These are phyloP conservation scores for Bujurquina vittata DNA, from an alignment of 2,113 vertebrate genomes.

Conservation along the genomic window DNA sequence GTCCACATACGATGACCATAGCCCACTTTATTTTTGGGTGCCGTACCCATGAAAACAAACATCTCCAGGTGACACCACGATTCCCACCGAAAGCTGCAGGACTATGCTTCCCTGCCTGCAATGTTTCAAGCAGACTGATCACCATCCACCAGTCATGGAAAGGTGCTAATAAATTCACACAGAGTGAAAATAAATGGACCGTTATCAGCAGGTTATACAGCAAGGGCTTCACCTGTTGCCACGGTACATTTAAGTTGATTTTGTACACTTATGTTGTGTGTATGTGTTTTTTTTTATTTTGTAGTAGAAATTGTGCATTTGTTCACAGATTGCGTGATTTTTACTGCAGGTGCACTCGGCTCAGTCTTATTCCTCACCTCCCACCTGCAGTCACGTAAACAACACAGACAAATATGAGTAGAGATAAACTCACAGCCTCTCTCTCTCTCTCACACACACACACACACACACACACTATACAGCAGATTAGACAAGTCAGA, in stretches of 20 bases:
- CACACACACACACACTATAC: slow-evolving; percentile 10
- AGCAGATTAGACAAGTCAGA: slow-evolving; percentile 73
- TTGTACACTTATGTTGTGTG: neutral
- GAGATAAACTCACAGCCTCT: slow-evolving; percentile 27
- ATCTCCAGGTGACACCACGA: neutral
- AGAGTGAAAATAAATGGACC: slow-evolving; percentile 53
- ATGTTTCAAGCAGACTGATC: neutral
- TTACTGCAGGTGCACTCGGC: neutral
- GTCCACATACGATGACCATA: neutral
- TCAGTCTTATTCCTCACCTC: neutral
- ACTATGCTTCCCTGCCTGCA: neutral
- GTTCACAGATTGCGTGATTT: neutral
- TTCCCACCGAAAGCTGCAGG: neutral
- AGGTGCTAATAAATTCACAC: slow-evolving; percentile 30
- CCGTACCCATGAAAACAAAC: neutral
- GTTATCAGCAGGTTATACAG: slow-evolving; percentile 25
- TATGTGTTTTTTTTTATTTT: neutral
- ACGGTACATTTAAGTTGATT: slow-evolving; percentile 31
- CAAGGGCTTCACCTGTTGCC: slow-evolving; percentile 49
- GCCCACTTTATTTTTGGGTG: neutral
- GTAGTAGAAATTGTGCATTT: neutral
- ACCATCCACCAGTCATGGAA: slow-evolving; percentile 10
- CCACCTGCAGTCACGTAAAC: neutral
- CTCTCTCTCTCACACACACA: neutral
- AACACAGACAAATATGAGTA: slow-evolving; percentile 17